Evolutionary conservation across 2,797 vertebrate species (phyloP).

Genomic region (Eremophila alpestris): DNA sequence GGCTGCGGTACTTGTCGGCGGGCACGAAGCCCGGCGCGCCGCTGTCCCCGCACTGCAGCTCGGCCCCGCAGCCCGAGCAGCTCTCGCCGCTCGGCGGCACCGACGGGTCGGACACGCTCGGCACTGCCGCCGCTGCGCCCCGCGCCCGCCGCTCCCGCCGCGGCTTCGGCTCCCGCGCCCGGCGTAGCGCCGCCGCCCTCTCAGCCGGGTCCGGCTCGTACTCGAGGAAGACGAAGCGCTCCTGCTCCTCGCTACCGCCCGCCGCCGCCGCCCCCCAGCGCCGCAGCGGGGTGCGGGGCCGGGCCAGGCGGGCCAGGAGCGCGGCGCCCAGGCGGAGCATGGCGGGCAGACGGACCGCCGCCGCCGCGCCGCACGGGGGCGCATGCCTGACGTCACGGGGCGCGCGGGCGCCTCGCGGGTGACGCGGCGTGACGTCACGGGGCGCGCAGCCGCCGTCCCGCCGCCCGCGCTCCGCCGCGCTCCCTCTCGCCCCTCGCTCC

Average conservation of each 20-base stretch:
- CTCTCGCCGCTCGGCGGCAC: constrained; percentile 70
- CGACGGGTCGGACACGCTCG: constrained; percentile 44
- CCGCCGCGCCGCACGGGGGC: background rate
- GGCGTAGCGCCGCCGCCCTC: background rate
- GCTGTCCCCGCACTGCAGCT: constrained; percentile 81
- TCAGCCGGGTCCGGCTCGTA: background rate
- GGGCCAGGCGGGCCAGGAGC: background rate
- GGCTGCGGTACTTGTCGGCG: constrained; percentile 79
- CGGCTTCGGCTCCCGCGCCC: background rate
- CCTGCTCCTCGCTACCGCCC: background rate
- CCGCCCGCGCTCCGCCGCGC: rapidly evolving
- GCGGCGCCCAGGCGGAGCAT: background rate
- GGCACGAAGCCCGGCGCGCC: constrained; percentile 84
- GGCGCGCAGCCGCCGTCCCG: background rate
- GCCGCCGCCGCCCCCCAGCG: background rate
- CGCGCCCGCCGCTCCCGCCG: background rate
- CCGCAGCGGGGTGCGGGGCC: background rate
- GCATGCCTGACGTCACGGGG: background rate
- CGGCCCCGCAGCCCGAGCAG: constrained; percentile 88
- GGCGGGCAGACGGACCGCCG: background rate
- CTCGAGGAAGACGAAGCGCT: background rate
- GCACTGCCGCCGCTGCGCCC: background rate
- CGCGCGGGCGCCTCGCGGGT: background rate
- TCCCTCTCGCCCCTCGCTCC: rapidly evolving
- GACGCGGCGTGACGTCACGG: rapidly evolving